Base-by-base conservation (phyloP, 2,113 vertebrate species). In the Prietella phreatophila region DNA sequence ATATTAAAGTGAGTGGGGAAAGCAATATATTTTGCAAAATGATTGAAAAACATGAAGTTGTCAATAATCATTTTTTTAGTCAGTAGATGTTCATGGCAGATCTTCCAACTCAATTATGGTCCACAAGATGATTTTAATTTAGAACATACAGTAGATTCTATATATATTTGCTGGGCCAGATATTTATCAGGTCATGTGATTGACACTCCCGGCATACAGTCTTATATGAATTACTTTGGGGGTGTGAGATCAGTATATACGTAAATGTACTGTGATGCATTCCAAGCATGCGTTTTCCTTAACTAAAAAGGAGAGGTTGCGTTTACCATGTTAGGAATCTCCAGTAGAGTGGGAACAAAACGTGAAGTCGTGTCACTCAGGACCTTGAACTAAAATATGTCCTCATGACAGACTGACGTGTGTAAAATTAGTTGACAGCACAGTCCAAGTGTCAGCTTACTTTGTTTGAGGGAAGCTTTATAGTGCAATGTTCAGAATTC, bases 401-500 rank as follows among this genome's bases (percentile, higher is more conserved):
- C 42, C 56, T 30, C 69, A 56, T 85, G 83, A 53, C 61, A 20
- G 13, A 63, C 39, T 76, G 84, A 65, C 67, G 2, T 20, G 47
- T 83, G 47, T 86, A 89, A 89, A 89, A 86, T 86, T 82, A 86
- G 85, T 71, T 25, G 63, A 73, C 33, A 5, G 79, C 42, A 39
- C 79, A 25, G 76, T n/a, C 42, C 17, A 1, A 58, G 67, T 83
- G 76, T 89, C 81, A 58, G 71, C 81, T 67, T 83, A 60, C 80
- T 60, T 83, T 56, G 79, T 63, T 22, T 53, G 75, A 50, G 39
- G 58, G 47, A 65, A 17, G 53, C 7, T 67, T 86, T 22, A 69
- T 30, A 69, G 8, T 39, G 25, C 55, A 61, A 82, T 39, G 22
- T 60, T 61, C 33, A 58, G 53, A 81, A 56, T 56, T 17, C 4